A percentile compares a stretch with the other conserved stretches of the same genome.
Conservation (phyloP, 2,113 vertebrate genomes). For the Oryzias celebensis region DNA sequence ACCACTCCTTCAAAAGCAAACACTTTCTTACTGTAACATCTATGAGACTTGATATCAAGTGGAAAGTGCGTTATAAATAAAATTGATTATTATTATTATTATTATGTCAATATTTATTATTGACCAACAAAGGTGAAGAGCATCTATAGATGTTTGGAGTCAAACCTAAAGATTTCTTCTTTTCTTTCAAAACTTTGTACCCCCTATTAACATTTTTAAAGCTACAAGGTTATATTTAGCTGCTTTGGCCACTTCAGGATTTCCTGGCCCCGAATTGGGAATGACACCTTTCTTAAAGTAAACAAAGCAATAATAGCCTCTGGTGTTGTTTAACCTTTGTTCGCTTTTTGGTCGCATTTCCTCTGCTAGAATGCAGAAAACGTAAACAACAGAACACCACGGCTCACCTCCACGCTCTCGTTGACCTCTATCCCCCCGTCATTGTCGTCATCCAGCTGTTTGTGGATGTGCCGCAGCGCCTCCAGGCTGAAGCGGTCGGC, state of each 20-base stretch:
- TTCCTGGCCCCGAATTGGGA: background rate
- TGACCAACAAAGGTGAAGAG: too few relatives aligned
- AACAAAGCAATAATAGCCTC: background rate
- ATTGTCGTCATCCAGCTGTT: slow-evolving; percentile 98
- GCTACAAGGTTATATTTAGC: background rate
- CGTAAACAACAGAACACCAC: background rate
- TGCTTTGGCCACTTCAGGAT: background rate
- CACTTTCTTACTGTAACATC: too few relatives aligned
- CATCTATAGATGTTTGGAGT: too few relatives aligned
- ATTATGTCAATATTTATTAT: too few relatives aligned
- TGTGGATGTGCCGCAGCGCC: slow-evolving; percentile 95
- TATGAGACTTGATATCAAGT: too few relatives aligned
- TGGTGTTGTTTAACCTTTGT: background rate
- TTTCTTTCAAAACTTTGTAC: background rate
- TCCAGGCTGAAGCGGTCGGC: slow-evolving; percentile 93
- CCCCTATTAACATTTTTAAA: background rate
- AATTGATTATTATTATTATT: too few relatives aligned
- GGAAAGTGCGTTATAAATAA: too few relatives aligned
- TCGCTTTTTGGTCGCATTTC: background rate
- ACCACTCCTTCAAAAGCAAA: too few relatives aligned
- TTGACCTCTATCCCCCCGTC: slow-evolving; percentile 97
- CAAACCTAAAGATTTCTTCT: background rate
- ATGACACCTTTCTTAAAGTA: background rate
- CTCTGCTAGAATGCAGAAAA: background rate
- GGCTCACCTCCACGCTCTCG: slow-evolving; percentile 95